A percentile compares a stretch with the other conserved stretches of the same genome.
Conservation (phyloP, 2,113 vertebrate species). For the Oryzias celebensis region DNA sequence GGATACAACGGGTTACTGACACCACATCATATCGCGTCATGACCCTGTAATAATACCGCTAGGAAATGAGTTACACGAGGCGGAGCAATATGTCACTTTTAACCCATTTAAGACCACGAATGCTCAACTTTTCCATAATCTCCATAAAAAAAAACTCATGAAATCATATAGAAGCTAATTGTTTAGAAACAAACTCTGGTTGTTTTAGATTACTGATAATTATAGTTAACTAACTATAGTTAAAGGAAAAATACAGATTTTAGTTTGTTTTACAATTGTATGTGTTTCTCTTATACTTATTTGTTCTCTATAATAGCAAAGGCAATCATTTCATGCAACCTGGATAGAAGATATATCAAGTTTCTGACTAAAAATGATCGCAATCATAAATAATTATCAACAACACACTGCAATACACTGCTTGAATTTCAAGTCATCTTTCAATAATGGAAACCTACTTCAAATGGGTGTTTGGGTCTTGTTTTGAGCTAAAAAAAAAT, state of each 20-base stretch:
- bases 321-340: neutral
- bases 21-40: conserved; percentile 19
- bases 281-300: neutral
- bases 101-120: neutral
- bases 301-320: conserved; percentile 1
- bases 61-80: neutral
- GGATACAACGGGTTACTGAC: conserved; percentile 18
- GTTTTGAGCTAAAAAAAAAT: conserved; percentile 29
- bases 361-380: neutral
- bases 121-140: too few species aligned
- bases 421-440: neutral
- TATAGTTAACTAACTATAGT: neutral
- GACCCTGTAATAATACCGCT: neutral
- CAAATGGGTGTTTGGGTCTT: conserved; percentile 13
- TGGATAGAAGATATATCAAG: conserved; percentile 1
- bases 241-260: neutral
- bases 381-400: neutral
- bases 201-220: too few species aligned
- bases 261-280: neutral
- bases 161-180: too few species aligned
- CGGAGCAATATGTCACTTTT: neutral
- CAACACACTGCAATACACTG: neutral
- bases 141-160: too few species aligned
- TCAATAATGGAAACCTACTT: conserved; percentile 1
- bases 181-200: too few species aligned